phyloP scores from a whole-genome alignment of 2,888 invertebrate species.

The Cheilosia variabilis region DNA sequence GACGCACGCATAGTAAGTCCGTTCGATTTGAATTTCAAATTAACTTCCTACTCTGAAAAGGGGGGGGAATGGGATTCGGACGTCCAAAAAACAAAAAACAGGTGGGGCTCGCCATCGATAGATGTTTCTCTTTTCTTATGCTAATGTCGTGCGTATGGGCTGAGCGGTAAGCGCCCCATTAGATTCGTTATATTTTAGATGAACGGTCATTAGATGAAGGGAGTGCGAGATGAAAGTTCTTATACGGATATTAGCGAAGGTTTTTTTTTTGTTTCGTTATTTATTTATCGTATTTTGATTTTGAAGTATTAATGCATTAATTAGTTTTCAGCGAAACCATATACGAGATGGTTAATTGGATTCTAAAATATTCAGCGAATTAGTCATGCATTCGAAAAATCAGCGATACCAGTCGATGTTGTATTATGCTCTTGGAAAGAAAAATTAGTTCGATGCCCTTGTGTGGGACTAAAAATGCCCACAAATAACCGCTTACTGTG shows the following conservation, averaged over 20 bases:
- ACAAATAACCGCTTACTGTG: too few species aligned
- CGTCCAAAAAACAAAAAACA: conserved; percentile 22
- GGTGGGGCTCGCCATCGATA: conserved; percentile 23
- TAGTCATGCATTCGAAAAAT: neutral
- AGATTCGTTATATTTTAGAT: conserved; percentile 45
- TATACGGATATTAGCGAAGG: conserved; percentile 21
- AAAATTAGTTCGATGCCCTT: too few species aligned
- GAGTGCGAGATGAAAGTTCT: conserved; percentile 53
- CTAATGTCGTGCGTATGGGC: conserved; percentile 9
- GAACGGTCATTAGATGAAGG: conserved; percentile 26
- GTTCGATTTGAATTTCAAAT: conserved; percentile 69
- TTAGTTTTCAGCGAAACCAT: neutral
- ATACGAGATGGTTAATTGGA: neutral
- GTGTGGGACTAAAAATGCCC: too few species aligned
- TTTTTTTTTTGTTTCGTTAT: neutral
- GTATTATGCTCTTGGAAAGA: too few species aligned
- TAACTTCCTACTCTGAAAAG: conserved; percentile 59
- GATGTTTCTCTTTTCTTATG: conserved; percentile 22
- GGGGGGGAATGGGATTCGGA: neutral
- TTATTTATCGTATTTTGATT: neutral
- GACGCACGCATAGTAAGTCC: conserved; percentile 16
- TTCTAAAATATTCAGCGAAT: neutral
- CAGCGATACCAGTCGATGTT: neutral
- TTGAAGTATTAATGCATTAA: neutral
- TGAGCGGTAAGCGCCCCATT: conserved; percentile 47